Percentiles rank a stretch among this genome's conserved stretches.
Evolutionary conservation across 2,888 invertebrate genomes (phyloP).

Genomic region (Pollenia griseotomentosa): DNA sequence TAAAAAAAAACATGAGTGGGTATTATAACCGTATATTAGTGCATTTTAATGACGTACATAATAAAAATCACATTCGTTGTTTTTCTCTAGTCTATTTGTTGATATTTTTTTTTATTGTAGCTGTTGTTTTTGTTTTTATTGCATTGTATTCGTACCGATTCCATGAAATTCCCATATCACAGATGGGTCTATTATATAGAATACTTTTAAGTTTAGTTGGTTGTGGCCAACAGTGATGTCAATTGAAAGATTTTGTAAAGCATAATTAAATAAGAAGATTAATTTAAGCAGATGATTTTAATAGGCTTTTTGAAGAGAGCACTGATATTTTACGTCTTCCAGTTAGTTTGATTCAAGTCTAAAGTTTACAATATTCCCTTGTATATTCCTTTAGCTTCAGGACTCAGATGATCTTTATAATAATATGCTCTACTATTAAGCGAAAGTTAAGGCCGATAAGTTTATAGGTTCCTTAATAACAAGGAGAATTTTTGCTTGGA

Average conservation of each 20-base stretch:
- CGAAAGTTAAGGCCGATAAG: no score
- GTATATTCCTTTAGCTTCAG: no score
- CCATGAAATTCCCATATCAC: slow-evolving; percentile 79
- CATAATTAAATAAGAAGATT: neutral
- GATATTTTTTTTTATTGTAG: neutral
- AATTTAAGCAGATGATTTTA: no score
- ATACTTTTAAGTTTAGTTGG: slow-evolving; percentile 33
- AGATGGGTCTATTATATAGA: slow-evolving; percentile 55
- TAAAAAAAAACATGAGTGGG: slow-evolving; percentile 58
- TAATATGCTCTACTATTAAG: no score
- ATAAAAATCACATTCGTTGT: slow-evolving; percentile 84
- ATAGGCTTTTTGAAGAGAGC: no score
- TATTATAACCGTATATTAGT: slow-evolving; percentile 77
- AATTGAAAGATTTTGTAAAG: slow-evolving; percentile 21
- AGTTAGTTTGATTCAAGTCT: no score
- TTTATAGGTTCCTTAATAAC: no score
- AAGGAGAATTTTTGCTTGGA: no score
- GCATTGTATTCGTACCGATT: slow-evolving; percentile 77
- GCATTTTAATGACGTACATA: slow-evolving; percentile 84
- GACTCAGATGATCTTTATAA: no score
- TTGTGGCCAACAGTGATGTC: slow-evolving; percentile 31
- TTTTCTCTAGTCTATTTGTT: slow-evolving; percentile 49
- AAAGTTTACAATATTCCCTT: no score
- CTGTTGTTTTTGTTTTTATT: slow-evolving; percentile 31
- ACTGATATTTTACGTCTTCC: no score